Evolutionary conservation across 1,140 invertebrate genomes (phyloP), one percentile per base, ranked within the genome.

Genomic region (Lysiphlebus fabarum): DNA sequence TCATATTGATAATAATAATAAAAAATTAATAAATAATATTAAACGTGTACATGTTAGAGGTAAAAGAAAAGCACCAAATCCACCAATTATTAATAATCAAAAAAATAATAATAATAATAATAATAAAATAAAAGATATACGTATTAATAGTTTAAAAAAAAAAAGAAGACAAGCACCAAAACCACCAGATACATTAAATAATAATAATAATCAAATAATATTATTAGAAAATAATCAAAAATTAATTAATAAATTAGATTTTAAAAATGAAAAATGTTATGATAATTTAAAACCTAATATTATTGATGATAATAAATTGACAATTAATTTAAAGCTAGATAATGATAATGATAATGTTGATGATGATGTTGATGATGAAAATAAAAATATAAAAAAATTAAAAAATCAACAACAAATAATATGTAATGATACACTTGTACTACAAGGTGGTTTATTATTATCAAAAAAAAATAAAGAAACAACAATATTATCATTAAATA

Each of bases 21-120:
- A 64, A 56, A 62, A 59, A 47, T 72, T 47, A 67, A 74, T 65
- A 67, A 70, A 59, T 69, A 59, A 80, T 66, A 50, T 73, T 65
- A 70, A 74, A 68, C 56, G 77, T 72, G 60, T 81, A 5, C 86
- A 90, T 72, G 87, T 90, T 0, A 88, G 87, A 62, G 88, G 88
- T 10, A 91, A 91, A 67, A 76, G 89, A 41, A 83, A 82, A 67
- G 89, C 89, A 3, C 88, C 88, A 1, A 82, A 82, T 62, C 88
- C 89, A 9, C 89, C 89, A 1, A 87, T 0, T 38, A 17, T n/a
- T 49, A 54, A 37, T 40, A 48, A 43, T 47, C 33, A 1, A 56
- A 41, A 54, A 55, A 45, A 26, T 26, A 2, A 1, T 49, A 9
- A 44, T 26, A 49, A 17, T 40, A 44, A 33, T 6, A 4, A n/a